phyloP scores from a whole-genome alignment of 2,888 invertebrate species.

The Argyresthia goedartella region DNA sequence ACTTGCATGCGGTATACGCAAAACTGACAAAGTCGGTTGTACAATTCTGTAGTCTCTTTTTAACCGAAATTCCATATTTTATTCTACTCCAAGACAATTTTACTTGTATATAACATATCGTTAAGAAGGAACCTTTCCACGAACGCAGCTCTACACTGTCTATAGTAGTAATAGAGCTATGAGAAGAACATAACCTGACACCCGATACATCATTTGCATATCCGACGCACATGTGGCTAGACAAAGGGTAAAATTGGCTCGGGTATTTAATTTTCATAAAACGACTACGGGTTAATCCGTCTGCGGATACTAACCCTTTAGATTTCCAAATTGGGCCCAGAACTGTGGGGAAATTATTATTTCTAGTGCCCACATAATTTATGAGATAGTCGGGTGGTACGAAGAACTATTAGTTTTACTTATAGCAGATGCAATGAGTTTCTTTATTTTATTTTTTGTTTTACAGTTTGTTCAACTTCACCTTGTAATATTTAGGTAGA shows the following conservation, averaged over 20 bases:
- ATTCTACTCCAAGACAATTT: too few relatives aligned
- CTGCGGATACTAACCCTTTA: constrained; percentile 52
- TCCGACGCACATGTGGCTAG: constrained; percentile 62
- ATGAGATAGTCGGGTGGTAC: constrained; percentile 27
- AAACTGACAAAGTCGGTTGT: too few relatives aligned
- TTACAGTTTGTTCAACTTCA: too few relatives aligned
- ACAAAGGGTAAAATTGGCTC: constrained; percentile 54
- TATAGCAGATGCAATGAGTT: not conserved
- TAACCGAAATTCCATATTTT: too few relatives aligned
- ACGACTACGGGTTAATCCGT: constrained; percentile 61
- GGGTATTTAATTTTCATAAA: constrained; percentile 68
- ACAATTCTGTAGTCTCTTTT: too few relatives aligned
- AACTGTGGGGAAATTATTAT: constrained; percentile 1
- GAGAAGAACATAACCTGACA: constrained; percentile 23
- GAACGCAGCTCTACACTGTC: too few relatives aligned
- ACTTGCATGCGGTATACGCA: too few relatives aligned
- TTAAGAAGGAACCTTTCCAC: too few relatives aligned
- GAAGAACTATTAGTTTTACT: constrained; percentile 12
- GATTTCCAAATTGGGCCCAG: constrained; percentile 52
- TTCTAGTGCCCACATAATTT: constrained; percentile 11
- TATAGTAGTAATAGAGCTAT: too few relatives aligned
- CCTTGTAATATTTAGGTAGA: too few relatives aligned
- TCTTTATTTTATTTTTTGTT: too few relatives aligned
- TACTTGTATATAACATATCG: too few relatives aligned
- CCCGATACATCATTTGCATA: constrained; percentile 66